phyloP scores from a whole-genome alignment of 2,113 vertebrate species.

The Glaucidium brasilianum region DNA sequence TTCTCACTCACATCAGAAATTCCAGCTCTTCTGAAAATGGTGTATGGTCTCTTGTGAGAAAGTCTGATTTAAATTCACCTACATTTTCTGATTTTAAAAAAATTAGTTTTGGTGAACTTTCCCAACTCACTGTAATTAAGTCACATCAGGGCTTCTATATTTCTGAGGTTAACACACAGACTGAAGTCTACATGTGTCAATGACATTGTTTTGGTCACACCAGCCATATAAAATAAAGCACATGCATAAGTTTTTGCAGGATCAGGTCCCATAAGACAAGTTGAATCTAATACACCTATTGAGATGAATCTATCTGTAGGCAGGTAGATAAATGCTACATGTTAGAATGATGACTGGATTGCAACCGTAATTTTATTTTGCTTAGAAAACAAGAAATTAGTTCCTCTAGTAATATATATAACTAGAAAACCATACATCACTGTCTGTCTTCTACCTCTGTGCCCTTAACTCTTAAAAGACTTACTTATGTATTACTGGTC shows the following conservation, averaged over 20 bases:
- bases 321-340: neutral
- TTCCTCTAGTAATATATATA: neutral
- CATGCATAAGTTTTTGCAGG: neutral
- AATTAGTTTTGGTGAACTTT: neutral
- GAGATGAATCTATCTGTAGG: neutral
- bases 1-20: neutral
- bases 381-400: neutral
- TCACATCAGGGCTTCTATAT: neutral
- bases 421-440: neutral
- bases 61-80: neutral
- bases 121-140: neutral
- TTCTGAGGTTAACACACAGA: neutral
- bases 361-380: neutral
- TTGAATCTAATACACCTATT: neutral
- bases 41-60: neutral
- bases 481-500: neutral
- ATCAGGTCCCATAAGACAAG: neutral
- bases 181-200: neutral
- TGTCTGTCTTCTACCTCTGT: neutral
- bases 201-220: neutral
- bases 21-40: neutral
- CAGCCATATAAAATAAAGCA: neutral
- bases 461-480: neutral
- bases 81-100: neutral
- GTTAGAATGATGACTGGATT: neutral